A percentile compares a stretch with the other conserved stretches of the same genome.
Evolutionary conservation across 92 coral and sea anemone genomes (phyloP).

Genomic region (Zoanthus solanderi): DNA sequence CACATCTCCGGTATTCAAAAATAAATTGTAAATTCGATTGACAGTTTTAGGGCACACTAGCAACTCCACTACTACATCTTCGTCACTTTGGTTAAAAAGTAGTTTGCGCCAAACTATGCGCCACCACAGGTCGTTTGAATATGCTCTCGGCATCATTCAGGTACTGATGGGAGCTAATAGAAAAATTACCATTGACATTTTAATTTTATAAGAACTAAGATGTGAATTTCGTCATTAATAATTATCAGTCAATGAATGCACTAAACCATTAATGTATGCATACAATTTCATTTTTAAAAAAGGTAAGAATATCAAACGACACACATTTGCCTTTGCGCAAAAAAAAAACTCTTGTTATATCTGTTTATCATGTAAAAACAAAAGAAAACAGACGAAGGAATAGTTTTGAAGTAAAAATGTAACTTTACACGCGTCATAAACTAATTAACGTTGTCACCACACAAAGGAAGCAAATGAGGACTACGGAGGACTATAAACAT

Average conservation of each 20-base stretch:
- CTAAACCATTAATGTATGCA: slow-evolving; percentile 7
- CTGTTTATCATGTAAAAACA: neutral
- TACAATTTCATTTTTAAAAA: slow-evolving; percentile 12
- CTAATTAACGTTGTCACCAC: slow-evolving; percentile 27
- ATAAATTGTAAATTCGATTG: slow-evolving; percentile 35
- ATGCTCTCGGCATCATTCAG: slow-evolving; percentile 38
- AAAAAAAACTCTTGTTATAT: slow-evolving; percentile 5
- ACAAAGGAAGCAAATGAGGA: slow-evolving; percentile 29
- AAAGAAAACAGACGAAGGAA: slow-evolving; percentile 3
- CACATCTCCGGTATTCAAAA: slow-evolving; percentile 38
- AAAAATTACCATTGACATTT: slow-evolving; percentile 13
- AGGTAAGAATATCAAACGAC: neutral
- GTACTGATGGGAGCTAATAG: slow-evolving; percentile 13
- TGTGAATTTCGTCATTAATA: slow-evolving; percentile 31
- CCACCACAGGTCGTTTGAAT: slow-evolving; percentile 57
- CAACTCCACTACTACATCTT: slow-evolving; percentile 51
- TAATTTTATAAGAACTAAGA: slow-evolving; percentile 21
- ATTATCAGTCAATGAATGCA: neutral
- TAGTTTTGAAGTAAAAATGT: slow-evolving; percentile 18
- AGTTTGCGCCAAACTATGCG: slow-evolving; percentile 54
- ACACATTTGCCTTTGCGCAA: slow-evolving; percentile 21
- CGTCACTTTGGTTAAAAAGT: slow-evolving; percentile 37
- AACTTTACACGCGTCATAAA: slow-evolving; percentile 15
- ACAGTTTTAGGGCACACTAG: slow-evolving; percentile 54
- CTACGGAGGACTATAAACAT: slow-evolving; percentile 15